Percentiles rank a stretch among this genome's conserved stretches.
Evolutionary conservation across 2,113 vertebrate species (phyloP).

Genomic region (Entelurus aequoreus): DNA sequence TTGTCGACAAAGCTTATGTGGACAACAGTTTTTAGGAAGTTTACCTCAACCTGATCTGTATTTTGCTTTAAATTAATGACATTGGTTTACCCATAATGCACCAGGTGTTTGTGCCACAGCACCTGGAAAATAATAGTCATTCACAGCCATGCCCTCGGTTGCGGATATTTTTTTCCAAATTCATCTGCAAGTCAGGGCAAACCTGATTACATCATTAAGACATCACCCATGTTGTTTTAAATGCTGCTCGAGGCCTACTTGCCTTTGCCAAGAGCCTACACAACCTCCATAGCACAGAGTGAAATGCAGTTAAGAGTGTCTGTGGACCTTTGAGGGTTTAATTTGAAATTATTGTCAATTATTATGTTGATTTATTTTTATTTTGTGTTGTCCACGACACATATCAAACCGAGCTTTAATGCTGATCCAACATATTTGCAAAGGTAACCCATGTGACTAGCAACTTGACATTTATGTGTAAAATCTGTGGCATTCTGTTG

Average conservation of each 20-base stretch:
- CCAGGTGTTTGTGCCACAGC: background rate
- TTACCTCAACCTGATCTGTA: background rate
- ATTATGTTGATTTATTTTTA: background rate
- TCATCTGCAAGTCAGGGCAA: background rate
- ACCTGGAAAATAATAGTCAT: background rate
- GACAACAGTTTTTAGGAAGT: background rate
- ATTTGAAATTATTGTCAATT: no score
- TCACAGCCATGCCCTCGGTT: background rate
- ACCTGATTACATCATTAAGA: conserved; percentile 10
- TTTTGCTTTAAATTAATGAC: background rate
- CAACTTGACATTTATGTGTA: conserved; percentile 13
- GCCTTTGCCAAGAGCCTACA: background rate
- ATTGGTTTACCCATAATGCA: background rate
- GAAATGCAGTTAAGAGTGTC: background rate
- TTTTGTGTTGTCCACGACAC: background rate
- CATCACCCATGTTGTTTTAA: background rate
- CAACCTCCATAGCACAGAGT: background rate
- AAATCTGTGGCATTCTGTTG: conserved; percentile 13
- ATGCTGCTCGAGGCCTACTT: background rate
- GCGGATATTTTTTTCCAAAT: background rate
- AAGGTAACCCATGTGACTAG: conserved; percentile 2
- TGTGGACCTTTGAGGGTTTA: background rate
- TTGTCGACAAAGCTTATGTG: background rate
- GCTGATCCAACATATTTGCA: background rate
- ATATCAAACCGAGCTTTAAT: background rate